Evolutionary conservation across 1,140 invertebrate genomes (phyloP), one percentile per base, ranked within the genome.

Genomic region (Parasteatoda tepidariorum): DNA sequence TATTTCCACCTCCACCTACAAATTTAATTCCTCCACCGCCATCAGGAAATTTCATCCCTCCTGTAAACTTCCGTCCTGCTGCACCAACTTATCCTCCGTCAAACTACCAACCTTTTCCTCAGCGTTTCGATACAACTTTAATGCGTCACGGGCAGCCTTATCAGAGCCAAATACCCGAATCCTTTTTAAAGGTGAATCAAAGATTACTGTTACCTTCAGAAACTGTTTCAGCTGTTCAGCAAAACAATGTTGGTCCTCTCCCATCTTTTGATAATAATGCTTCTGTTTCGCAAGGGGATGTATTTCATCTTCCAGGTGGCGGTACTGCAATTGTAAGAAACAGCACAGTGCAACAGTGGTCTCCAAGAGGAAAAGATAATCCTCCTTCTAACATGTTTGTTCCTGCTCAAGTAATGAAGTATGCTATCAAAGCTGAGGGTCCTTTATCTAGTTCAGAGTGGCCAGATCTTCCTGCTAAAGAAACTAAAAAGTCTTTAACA

Each of bases 351-450:
- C 11, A 4, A 3, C 26, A 6, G 22, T n/a, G n/a, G n/a, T n/a
- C n/a, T n/a, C n/a, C 22, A 59, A 70, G 71, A 48, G n/a, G 22
- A n/a, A 28, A 24, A 30, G 61, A 66, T 55, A 13, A 7, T 22
- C 6, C 9, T 7, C 41, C 26, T 64, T 61, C 78, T n/a, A 71
- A 28, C 31, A 38, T 82, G 26, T 82, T 82, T 82, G 78, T 82
- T 59, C 78, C 78, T 28, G 26, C 54, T 31, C 78, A 82, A 48
- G 78, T 82, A 6, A 82, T 70, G 67, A 82, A 82, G n/a, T 31
- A 82, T 15, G 78, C 67, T 2, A 34, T 70, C 1, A 82, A 82
- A 22, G 28, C 55, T 62, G 48, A 33, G n/a, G 55, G 18, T 22
- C 7, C 9, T 55, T 31, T 82, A 18, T 82, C 76, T 18, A 67